Conservation (phyloP, 2,888 invertebrate genomes). For the Smittia sp. region DNA sequence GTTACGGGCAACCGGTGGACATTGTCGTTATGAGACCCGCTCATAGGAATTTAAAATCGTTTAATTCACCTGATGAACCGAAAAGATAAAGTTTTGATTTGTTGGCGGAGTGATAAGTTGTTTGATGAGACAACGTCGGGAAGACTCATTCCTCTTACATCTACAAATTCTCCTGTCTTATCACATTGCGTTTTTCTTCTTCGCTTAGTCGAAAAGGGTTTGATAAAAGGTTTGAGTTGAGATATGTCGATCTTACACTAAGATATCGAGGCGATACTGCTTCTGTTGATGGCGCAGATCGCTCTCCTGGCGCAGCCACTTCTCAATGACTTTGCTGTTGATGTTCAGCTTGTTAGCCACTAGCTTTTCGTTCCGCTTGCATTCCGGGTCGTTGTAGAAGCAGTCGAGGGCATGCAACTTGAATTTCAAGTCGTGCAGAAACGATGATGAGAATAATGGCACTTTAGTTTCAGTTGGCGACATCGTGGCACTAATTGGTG, state of each 20-base stretch:
- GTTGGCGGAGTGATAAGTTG: background rate
- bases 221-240: background rate
- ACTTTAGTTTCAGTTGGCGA: constrained; percentile 47
- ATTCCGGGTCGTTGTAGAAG: constrained; percentile 56
- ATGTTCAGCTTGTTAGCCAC: constrained; percentile 55
- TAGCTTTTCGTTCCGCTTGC: constrained; percentile 53
- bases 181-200: background rate
- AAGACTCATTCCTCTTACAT: constrained; percentile 1
- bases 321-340: constrained; percentile 56
- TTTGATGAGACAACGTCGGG: background rate
- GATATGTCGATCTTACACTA: constrained; percentile 12
- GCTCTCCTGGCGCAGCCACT: constrained; percentile 58
- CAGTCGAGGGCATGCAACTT: constrained; percentile 58
- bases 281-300: constrained; percentile 43
- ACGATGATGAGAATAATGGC: constrained; percentile 43
- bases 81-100: background rate
- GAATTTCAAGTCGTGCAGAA: constrained; percentile 55
- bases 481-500: constrained; percentile 47
- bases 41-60: constrained; percentile 10
- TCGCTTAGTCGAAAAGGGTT: background rate
- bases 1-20: background rate
- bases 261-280: constrained; percentile 31
- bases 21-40: constrained; percentile 15
- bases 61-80: background rate
- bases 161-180: background rate